phyloP scores from a whole-genome alignment of 2,797 vertebrate genomes.

The Hylomyscus alleni region DNA sequence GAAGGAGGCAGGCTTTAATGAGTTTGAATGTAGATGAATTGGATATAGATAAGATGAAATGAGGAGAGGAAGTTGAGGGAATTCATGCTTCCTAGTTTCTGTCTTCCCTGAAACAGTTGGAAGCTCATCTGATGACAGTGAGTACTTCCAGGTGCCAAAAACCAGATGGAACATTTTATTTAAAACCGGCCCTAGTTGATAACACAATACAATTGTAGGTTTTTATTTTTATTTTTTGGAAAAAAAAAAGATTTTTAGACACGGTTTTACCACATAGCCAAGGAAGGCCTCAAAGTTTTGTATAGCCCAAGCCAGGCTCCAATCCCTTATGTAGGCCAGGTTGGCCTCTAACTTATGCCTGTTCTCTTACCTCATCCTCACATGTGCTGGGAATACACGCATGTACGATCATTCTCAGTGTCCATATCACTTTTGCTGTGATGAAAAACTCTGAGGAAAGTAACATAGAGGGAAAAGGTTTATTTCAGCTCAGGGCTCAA shows the following conservation, averaged over 20 bases:
- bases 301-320: background rate
- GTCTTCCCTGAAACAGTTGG: slow-evolving; percentile 31
- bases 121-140: slow-evolving; percentile 43
- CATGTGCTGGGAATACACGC: too few relatives aligned
- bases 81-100: slow-evolving; percentile 18
- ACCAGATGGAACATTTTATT: slow-evolving; percentile 44
- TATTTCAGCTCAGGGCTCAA: background rate
- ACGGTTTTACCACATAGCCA: background rate
- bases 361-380: background rate
- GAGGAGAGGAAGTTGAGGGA: slow-evolving; percentile 54
- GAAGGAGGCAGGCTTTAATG: slow-evolving; percentile 48
- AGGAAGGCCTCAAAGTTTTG: background rate
- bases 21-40: slow-evolving; percentile 47
- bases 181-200: background rate
- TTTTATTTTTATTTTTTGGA: slow-evolving; percentile 2
- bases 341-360: background rate
- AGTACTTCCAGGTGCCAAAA: slow-evolving; percentile 40
- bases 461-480: background rate
- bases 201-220: background rate
- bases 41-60: slow-evolving; percentile 52
- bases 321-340: too few relatives aligned
- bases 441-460: background rate
- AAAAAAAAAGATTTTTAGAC: background rate
- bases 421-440: background rate
- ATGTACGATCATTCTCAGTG: too few relatives aligned